phyloP scores from a whole-genome alignment of 1,140 invertebrate species.

The Orussus abietinus region DNA sequence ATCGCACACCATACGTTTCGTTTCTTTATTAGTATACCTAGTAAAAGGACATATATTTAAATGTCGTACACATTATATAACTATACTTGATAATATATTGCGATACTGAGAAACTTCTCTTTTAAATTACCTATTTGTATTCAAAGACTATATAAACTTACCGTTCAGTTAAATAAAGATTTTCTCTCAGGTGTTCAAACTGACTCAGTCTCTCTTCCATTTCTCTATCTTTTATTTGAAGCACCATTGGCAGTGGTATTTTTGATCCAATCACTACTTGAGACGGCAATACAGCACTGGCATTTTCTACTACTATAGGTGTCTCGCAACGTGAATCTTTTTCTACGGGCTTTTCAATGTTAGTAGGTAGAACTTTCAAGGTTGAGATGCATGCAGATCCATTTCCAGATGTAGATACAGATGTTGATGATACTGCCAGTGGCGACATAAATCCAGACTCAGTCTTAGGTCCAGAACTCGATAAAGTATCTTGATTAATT shows the following conservation, averaged over 20 bases:
- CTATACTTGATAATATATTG: slow-evolving; percentile 1
- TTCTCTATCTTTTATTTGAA: slow-evolving; percentile 51
- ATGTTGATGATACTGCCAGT: slow-evolving; percentile 17
- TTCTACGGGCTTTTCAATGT: background rate
- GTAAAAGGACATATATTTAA: slow-evolving; percentile 30
- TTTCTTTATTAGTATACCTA: slow-evolving; percentile 77
- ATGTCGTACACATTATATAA: slow-evolving; percentile 6
- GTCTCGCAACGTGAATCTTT: background rate
- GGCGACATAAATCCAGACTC: slow-evolving; percentile 15
- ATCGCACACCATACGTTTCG: slow-evolving; percentile 91
- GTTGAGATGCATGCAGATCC: slow-evolving; percentile 45
- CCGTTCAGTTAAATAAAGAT: slow-evolving; percentile 77
- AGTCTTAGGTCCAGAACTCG: slow-evolving; percentile 31
- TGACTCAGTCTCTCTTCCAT: slow-evolving; percentile 70
- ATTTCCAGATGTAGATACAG: slow-evolving; percentile 39
- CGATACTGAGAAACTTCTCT: slow-evolving; percentile 13
- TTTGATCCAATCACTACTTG: slow-evolving; percentile 30
- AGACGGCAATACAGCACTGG: background rate
- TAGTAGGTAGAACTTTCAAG: no score
- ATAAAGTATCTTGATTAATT: no score
- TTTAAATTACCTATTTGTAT: background rate
- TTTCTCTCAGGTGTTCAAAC: slow-evolving; percentile 79
- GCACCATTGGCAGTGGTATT: slow-evolving; percentile 37
- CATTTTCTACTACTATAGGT: background rate
- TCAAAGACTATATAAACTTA: slow-evolving; percentile 26